Conservation (phyloP, 2,797 vertebrate species). For the Cyclura pinguis region DNA sequence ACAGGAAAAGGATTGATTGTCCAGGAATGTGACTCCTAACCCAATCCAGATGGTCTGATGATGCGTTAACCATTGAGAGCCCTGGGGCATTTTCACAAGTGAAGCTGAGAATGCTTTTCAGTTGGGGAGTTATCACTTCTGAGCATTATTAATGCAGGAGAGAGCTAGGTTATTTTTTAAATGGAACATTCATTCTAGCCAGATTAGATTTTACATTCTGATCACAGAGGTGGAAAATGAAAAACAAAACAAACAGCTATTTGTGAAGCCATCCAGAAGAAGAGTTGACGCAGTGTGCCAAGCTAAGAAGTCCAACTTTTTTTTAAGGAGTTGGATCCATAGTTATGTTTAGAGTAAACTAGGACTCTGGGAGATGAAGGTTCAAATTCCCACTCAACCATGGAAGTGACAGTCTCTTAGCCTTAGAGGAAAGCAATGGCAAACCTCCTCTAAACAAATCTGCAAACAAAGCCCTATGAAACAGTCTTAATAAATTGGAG, state of each 20-base stretch:
- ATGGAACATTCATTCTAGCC: neutral
- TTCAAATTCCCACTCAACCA: too few species aligned
- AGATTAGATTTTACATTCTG: conserved; percentile 5
- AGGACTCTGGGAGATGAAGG: too few species aligned
- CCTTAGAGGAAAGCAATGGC: too few species aligned
- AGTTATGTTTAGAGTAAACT: neutral
- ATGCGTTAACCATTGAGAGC: conserved; percentile 13
- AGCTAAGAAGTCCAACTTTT: neutral
- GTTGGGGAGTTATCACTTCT: neutral
- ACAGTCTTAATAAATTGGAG: too few species aligned
- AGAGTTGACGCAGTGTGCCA: neutral
- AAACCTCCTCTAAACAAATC: too few species aligned
- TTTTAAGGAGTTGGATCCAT: neutral
- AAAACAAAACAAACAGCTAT: conserved; percentile 4
- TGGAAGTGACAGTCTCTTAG: too few species aligned
- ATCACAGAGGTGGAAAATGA: conserved; percentile 13
- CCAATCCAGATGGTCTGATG: conserved; percentile 15
- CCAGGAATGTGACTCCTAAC: conserved; percentile 26
- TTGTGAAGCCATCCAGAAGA: neutral
- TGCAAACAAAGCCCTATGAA: too few species aligned
- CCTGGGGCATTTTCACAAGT: conserved; percentile 16
- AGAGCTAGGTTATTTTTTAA: neutral
- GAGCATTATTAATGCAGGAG: neutral
- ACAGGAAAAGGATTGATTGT: conserved; percentile 37
- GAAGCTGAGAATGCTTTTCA: conserved; percentile 15